Evolutionary conservation across 2,888 invertebrate species (phyloP).

Genomic region (Tiphia femorata): DNA sequence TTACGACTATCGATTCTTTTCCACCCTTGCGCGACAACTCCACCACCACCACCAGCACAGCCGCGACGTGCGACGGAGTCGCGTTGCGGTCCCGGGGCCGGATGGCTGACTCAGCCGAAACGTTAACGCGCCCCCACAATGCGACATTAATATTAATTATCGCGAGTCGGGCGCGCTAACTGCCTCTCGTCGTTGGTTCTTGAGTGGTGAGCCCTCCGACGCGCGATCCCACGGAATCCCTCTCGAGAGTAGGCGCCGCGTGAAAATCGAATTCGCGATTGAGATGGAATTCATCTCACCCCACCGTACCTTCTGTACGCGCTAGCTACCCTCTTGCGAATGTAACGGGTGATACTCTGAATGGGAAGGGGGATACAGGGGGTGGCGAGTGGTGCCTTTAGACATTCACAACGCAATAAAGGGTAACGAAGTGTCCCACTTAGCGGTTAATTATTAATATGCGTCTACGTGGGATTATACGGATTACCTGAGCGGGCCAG

Average conservation of each 20-base stretch:
- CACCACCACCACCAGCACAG: no score
- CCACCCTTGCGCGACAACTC: constrained; percentile 16
- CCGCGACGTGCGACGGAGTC: no score
- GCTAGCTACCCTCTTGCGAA: no score
- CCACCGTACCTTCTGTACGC: no score
- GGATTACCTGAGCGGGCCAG: background rate
- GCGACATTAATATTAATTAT: constrained; percentile 60
- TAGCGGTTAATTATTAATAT: constrained; percentile 35
- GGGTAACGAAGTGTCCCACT: constrained; percentile 24
- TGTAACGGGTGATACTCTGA: no score
- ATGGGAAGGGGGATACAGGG: no score
- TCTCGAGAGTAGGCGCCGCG: no score
- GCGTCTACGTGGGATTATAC: background rate
- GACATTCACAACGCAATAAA: constrained; percentile 26
- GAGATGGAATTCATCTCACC: no score
- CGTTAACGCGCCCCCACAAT: constrained; percentile 29
- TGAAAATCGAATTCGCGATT: no score
- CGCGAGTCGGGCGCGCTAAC: background rate
- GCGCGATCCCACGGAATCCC: no score
- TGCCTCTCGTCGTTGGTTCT: background rate
- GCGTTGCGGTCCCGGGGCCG: constrained; percentile 33
- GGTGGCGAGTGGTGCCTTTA: no score
- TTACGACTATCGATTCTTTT: constrained; percentile 48
- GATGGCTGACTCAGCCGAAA: constrained; percentile 49
- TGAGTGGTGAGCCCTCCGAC: no score